Evolutionary conservation across 64 coral and sea anemone genomes (phyloP), one percentile per base, ranked within the genome.

Genomic region (Montipora efflorescens): DNA sequence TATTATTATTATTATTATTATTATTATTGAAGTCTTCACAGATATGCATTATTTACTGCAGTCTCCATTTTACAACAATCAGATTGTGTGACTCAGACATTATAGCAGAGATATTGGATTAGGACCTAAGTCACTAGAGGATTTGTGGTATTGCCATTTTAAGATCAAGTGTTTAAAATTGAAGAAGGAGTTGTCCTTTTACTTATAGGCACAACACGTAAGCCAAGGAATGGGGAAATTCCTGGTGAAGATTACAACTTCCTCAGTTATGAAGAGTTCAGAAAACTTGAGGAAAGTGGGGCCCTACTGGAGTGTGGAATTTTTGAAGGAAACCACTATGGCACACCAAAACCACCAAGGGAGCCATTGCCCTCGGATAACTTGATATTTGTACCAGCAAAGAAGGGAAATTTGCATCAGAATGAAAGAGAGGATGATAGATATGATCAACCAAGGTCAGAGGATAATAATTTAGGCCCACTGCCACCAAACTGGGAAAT

Each of bases 401-500:
- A 61, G 43, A 90, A 77, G 8, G 66, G 15, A 28, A 8, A 46
- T 47, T 21, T 45, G 45, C 19, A 71, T 55, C 59, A 77, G 28
- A 75, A 36, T 86, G 45, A 52, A 47, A 82, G 13, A 88, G 59
- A 14, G 61, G 67, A 15, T 48, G n/a, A 25, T 43, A 74, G 7
- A 43, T 50, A 55, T 50, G 75, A 10, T 8, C 59, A 82, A 45
- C 72, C 62, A 57, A 78, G 76, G 77, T 36, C 74, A 79, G 81
- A 81, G 4, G 92, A 92, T 44, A 91, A 89, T 28, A 91, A 89
- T 19, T 55, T 94, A 18, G 98, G 98, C 28, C 77, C 89, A 19
- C 80, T 99, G 2, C 98, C 98, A 36, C 67, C 91, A 19, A 96
- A 99, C 21, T 99, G 98, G 98, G 95, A 99, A 73, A 93, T 99